phyloP scores from a whole-genome alignment of 2,797 vertebrate species.

The Acropternis orthonyx region DNA sequence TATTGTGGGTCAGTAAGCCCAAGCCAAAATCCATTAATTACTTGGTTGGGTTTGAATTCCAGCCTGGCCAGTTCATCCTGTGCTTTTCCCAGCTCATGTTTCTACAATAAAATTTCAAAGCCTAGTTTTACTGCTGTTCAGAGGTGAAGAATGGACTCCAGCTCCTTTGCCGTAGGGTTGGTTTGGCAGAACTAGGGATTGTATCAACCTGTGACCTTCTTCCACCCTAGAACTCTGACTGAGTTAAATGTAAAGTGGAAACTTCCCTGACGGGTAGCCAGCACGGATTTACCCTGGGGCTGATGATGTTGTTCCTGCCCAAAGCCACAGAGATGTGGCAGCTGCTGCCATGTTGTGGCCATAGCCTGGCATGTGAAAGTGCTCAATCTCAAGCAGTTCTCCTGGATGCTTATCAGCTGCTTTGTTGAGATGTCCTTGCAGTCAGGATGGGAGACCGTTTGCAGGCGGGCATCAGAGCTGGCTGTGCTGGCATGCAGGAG shows the following conservation, averaged over 20 bases:
- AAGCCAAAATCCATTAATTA: constrained; percentile 30
- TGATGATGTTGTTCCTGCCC: fast-evolving
- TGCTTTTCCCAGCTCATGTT: background rate
- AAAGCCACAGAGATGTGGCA: background rate
- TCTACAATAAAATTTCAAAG: background rate
- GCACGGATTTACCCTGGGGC: background rate
- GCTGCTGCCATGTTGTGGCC: background rate
- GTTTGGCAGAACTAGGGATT: background rate
- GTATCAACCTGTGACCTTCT: background rate
- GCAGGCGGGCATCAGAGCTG: background rate
- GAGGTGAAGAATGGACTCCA: background rate
- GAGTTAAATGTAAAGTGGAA: background rate
- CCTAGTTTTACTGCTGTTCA: background rate
- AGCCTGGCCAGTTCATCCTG: background rate
- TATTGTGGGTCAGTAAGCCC: background rate
- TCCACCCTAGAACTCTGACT: background rate
- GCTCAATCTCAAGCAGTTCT: background rate
- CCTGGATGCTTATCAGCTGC: background rate
- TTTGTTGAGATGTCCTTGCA: background rate
- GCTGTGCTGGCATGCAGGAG: background rate
- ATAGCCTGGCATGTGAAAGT: background rate
- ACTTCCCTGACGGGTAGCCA: background rate
- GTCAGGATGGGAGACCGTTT: background rate
- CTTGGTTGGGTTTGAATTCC: constrained; percentile 5
- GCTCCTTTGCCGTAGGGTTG: background rate